Evolutionary conservation across 2,888 invertebrate genomes (phyloP), one percentile per base, ranked within the genome.

Genomic region (Himalopsyche tibetana): DNA sequence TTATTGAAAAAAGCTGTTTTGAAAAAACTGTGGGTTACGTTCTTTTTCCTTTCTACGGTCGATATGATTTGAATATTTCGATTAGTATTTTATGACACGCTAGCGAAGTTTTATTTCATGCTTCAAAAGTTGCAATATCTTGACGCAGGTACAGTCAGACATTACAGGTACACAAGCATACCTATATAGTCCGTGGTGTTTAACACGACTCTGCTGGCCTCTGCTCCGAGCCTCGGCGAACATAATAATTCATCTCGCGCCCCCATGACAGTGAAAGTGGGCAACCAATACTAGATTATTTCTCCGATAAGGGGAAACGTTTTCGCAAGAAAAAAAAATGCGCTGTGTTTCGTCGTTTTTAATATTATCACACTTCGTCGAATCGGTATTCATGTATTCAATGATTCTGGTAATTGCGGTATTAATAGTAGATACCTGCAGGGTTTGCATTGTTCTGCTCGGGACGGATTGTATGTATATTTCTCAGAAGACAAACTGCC

Each of bases 201-300:
- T 19, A 36, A 74, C 74, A 74, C 19, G 74, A 74, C 4, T n/a
- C 11, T 8, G 74, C 74, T 85, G 87, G 87, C 87, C 88, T 88
- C 85, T 88, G 87, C 87, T 81, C 85, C 85, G 82, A 80, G 74
- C 28, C 38, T 74, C 74, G 36, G 36, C 19, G 74, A 74, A 74
- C 74, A 84, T 80, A 87, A 87, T 87, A 87, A 87, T 85, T 88
- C 88, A 88, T 88, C 85, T 88, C 87, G 82, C 81, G 28, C 28
- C 28, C 80, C 45, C 82, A 45, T 80, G 87, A 86, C 84, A 83
- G 88, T 87, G 88, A 88, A 88, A 88, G 88, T 88, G 82, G 85
- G 11, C 12, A 74, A 28, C 36, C 36, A 38, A 28, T 12, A 15
- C 15, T 15, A 38, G 38, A 74, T 74, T 74, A 38, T 74, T 74